Evolutionary conservation across 2,113 vertebrate genomes (phyloP), one percentile per base, ranked within the genome.

Genomic region (Mesocricetus auratus): DNA sequence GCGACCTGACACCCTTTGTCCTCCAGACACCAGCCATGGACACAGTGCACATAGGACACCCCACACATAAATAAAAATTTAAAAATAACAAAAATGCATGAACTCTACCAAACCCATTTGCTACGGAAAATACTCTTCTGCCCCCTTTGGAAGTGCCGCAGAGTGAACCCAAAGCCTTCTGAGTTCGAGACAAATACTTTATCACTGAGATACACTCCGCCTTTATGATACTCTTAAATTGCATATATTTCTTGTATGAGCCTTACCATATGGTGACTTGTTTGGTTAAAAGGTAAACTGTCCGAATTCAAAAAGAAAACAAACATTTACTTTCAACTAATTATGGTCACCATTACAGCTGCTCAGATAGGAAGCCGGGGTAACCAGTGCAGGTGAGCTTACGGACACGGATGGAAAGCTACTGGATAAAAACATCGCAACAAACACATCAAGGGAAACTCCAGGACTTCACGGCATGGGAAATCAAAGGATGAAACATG

Each of bases 381-480:
- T 58, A 45, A 39, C 64, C 24, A 22, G 58, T 12, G 26, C 73
- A 56, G 31, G 24, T 21, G 31, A 58, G 47, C 1, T 56, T 56
- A 75, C 3, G 33, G 36, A 89, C 50, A 58, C 58, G 89, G 71
- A 58, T 68, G 74, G 24, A 90, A 88, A 90, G 66, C 6, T 29
- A 36, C 0, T 50, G 64, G 22, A 87, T 45, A 22, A 96, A 95
- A 92, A 86, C 36, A 10, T 89, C 7, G 50, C 50, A 86, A 39
- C 91, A 74, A 26, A 92, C 42, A 88, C 45, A 53, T n/a, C 75
- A 73, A 69, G 53, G 36, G 86, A 92, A 89, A 64, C 79, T 95
- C 26, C 33, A 58, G 39, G 73, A n/a, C 62, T 58, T 83, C 33
- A 77, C 9, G 83, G 64, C 47, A 73, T 1, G 7, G 21, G 85